phyloP scores from a whole-genome alignment of 2,797 vertebrate genomes.

The Takifugu rubripes region DNA sequence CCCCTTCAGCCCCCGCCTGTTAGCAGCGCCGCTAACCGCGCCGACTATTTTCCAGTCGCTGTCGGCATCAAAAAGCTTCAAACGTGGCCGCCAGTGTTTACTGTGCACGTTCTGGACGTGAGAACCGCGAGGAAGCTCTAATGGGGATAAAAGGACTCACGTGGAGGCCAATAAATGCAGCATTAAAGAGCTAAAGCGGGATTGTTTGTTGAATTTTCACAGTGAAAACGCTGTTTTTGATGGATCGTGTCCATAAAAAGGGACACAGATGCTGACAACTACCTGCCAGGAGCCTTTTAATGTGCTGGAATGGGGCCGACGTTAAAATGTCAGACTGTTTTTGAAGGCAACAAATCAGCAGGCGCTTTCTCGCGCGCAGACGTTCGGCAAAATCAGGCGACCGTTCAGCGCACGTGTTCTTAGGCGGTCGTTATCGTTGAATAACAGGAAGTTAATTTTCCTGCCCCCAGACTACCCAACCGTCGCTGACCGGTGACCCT shows the following conservation, averaged over 20 bases:
- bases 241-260: too few relatives aligned
- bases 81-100: conserved; percentile 60
- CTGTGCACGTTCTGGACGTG: conserved; percentile 40
- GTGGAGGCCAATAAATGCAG: conserved; percentile 22
- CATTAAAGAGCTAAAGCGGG: conserved; percentile 3
- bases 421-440: conserved; percentile 67
- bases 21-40: conserved; percentile 47
- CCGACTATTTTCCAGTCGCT: conserved; percentile 38
- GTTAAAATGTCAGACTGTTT: conserved; percentile 20
- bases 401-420: conserved; percentile 5
- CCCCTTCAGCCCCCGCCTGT: conserved; percentile 46
- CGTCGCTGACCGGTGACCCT: conserved; percentile 70
- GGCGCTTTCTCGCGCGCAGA: background rate
- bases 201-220: too few relatives aligned
- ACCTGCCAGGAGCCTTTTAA: background rate
- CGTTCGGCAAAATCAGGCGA: background rate
- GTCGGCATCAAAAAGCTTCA: conserved; percentile 58
- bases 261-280: background rate
- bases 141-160: conserved; percentile 53
- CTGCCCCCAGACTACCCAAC: conserved; percentile 68
- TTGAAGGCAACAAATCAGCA: conserved; percentile 9
- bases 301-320: background rate
- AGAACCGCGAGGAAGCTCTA: conserved; percentile 53
- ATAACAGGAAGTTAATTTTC: conserved; percentile 80
- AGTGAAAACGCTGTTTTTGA: too few relatives aligned